Percentiles rank a stretch among this genome's conserved stretches.
Conservation (phyloP, 2,113 vertebrate genomes). For the Falcunculus frontatus region DNA sequence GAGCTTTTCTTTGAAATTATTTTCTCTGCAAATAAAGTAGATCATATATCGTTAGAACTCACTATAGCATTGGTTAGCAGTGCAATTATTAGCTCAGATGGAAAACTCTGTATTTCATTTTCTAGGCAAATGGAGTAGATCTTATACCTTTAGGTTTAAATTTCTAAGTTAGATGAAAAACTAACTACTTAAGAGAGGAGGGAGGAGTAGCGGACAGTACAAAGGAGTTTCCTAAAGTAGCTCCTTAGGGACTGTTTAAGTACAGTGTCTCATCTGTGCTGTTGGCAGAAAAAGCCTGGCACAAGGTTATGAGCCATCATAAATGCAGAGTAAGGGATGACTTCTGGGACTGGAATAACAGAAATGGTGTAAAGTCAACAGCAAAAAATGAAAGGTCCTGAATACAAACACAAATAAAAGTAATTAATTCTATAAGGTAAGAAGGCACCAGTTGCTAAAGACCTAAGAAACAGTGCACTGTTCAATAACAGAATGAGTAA, state of each 20-base stretch:
- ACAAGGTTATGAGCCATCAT: not conserved
- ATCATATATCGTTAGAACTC: not conserved
- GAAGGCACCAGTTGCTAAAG: not conserved
- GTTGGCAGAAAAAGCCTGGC: not conserved
- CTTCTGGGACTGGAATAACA: not conserved
- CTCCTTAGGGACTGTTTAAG: not conserved
- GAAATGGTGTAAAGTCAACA: not conserved
- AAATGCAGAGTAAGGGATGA: not conserved
- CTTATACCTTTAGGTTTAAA: not conserved
- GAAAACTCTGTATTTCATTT: not conserved
- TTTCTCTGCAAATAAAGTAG: not conserved
- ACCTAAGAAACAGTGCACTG: not conserved
- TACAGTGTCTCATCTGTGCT: not conserved
- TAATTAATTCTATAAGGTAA: not conserved
- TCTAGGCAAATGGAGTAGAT: not conserved
- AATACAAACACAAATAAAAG: not conserved
- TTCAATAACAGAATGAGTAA: not conserved
- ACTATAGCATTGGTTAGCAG: not conserved
- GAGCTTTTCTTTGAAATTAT: not conserved
- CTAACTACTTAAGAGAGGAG: not conserved
- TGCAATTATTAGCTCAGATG: not conserved
- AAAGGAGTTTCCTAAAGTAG: not conserved
- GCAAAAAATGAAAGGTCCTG: not conserved
- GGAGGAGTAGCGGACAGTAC: fast-evolving
- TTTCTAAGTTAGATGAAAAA: not conserved